Conservation (phyloP, 2,797 vertebrate genomes). For the Sebastes steindachneri region DNA sequence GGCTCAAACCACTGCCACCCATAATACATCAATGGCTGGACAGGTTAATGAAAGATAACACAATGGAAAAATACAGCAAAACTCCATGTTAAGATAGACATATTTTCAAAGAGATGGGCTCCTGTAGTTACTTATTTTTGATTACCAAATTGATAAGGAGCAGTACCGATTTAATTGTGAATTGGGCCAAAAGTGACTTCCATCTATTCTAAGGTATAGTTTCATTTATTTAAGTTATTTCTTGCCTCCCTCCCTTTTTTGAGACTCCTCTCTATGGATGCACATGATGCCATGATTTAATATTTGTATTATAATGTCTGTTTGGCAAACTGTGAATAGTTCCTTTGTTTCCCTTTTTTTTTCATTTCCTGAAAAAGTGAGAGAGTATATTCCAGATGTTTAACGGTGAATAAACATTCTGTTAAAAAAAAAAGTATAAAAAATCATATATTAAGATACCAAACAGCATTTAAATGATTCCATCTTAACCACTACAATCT, state of each 20-base stretch:
- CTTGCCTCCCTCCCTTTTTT: too few relatives aligned
- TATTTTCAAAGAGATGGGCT: not conserved
- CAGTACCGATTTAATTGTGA: not conserved
- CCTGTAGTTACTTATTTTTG: not conserved
- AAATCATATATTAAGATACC: not conserved
- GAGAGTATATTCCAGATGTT: too few relatives aligned
- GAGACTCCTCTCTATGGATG: not conserved
- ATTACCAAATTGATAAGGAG: not conserved
- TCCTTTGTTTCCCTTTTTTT: too few relatives aligned
- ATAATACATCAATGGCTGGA: not conserved
- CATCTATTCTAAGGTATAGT: not conserved
- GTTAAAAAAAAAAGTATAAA: too few relatives aligned
- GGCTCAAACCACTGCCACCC: not conserved
- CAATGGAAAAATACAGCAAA: not conserved
- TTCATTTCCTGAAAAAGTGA: too few relatives aligned
- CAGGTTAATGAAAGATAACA: not conserved
- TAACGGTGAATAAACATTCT: too few relatives aligned
- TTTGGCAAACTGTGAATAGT: not conserved
- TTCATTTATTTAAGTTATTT: not conserved
- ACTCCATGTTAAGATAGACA: not conserved
- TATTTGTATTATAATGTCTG: not conserved
- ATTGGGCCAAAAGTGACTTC: not conserved
- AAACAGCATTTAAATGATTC: not conserved
- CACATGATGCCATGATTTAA: not conserved
- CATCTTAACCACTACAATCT: not conserved